A percentile compares a stretch with the other conserved stretches of the same genome.
phyloP scores from a whole-genome alignment of 2,888 invertebrate species.

The Drosophila rubida region DNA sequence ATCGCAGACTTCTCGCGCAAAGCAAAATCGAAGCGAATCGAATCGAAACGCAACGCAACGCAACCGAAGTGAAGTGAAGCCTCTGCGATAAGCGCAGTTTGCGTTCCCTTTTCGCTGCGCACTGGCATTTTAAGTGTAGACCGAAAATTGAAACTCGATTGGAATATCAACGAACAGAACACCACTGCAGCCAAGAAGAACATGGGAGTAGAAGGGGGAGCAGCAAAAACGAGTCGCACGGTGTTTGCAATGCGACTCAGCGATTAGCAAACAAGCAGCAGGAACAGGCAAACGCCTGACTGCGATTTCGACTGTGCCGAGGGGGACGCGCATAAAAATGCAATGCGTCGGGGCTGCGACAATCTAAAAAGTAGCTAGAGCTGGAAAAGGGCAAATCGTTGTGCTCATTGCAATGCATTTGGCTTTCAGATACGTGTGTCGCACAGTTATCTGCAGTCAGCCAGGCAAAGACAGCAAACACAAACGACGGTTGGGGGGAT shows the following conservation, averaged over 20 bases:
- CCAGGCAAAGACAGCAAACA: neutral
- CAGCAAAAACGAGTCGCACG: neutral
- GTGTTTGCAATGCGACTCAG: conserved; percentile 36
- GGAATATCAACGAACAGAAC: conserved; percentile 61
- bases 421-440: conserved; percentile 50
- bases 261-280: conserved; percentile 62
- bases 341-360: conserved; percentile 55
- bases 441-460: conserved; percentile 38
- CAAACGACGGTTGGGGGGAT: neutral
- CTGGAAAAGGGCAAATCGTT: conserved; percentile 68
- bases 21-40: neutral
- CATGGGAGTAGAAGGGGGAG: neutral
- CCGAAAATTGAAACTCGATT: conserved; percentile 62
- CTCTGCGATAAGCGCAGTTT: neutral
- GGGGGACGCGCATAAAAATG: conserved; percentile 57
- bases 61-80: conserved; percentile 28
- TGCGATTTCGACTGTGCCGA: conserved; percentile 41
- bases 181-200: conserved; percentile 16
- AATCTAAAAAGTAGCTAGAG: conserved; percentile 45
- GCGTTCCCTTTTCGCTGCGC: neutral
- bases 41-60: neutral
- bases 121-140: conserved; percentile 16
- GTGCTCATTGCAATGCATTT: conserved; percentile 36
- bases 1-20: conserved; percentile 18
- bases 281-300: conserved; percentile 41